These are phyloP conservation scores for Artemisiospiza belli DNA, from an alignment of 2,113 vertebrate species.

Conservation along the genomic window DNA sequence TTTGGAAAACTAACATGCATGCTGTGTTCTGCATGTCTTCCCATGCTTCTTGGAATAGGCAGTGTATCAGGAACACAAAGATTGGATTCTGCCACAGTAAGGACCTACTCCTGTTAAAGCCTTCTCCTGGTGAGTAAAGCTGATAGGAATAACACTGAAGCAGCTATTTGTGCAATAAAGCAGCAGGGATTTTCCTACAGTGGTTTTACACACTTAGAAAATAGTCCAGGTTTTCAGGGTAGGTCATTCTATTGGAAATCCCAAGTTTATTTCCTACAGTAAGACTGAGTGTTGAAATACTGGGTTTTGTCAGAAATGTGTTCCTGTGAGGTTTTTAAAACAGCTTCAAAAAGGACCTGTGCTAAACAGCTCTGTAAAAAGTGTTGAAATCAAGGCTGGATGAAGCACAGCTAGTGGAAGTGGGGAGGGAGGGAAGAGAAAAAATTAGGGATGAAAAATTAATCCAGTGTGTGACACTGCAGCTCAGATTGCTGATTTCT, in stretches of 20 bases:
- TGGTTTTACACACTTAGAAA: not conserved
- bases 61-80: constrained; percentile 89
- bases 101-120: constrained; percentile 98
- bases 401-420: not conserved
- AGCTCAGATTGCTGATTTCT: not conserved
- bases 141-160: not conserved
- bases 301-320: not conserved
- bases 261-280: not conserved
- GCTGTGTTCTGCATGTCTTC: constrained; percentile 87
- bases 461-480: not conserved
- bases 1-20: constrained; percentile 84
- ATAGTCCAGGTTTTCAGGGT: not conserved
- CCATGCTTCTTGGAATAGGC: constrained; percentile 79
- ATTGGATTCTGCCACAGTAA: constrained; percentile 94
- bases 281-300: not conserved
- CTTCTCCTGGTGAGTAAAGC: constrained; percentile 79
- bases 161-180: not conserved
- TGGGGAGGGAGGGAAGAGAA: not conserved
- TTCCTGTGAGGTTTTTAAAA: not conserved
- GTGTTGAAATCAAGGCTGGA: not conserved
- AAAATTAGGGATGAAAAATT: not conserved
- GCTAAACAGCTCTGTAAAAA: not conserved
- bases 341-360: not conserved
- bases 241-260: not conserved
- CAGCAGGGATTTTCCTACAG: not conserved